Conservation (phyloP, 2,888 invertebrate species). For the Synanthedon myopaeformis region DNA sequence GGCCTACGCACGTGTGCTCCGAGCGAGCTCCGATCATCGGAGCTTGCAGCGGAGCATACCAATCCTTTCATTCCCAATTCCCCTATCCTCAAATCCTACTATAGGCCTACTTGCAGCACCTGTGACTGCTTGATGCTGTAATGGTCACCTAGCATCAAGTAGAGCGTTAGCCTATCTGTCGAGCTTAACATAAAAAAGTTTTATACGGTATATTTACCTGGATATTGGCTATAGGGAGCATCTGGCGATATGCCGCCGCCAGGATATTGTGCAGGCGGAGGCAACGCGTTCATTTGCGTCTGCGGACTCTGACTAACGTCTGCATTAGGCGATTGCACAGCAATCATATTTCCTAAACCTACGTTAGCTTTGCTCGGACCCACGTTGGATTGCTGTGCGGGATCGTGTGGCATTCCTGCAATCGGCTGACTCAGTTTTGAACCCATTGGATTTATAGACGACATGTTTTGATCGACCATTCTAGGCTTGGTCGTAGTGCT, state of each 20-base stretch:
- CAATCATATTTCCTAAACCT: slow-evolving; percentile 30
- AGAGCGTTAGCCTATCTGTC: too few relatives aligned
- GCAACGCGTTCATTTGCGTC: slow-evolving; percentile 22
- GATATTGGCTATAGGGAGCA: slow-evolving; percentile 47
- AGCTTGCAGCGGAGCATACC: too few relatives aligned
- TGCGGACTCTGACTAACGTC: slow-evolving; percentile 3
- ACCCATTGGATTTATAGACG: slow-evolving; percentile 21
- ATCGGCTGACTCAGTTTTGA: slow-evolving; percentile 12
- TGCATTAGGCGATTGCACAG: slow-evolving; percentile 4
- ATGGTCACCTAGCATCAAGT: too few relatives aligned
- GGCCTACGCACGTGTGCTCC: too few relatives aligned
- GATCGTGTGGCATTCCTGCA: slow-evolving; percentile 19
- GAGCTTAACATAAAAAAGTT: too few relatives aligned
- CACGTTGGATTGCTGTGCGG: slow-evolving; percentile 9
- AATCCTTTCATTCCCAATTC: too few relatives aligned
- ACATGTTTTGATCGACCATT: slow-evolving; percentile 20
- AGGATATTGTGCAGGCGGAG: slow-evolving; percentile 28
- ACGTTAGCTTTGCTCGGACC: slow-evolving; percentile 17
- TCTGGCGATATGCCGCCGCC: slow-evolving; percentile 38
- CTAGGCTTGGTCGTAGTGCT: slow-evolving; percentile 19
- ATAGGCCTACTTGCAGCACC: too few relatives aligned
- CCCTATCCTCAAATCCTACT: too few relatives aligned
- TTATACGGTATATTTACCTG: slow-evolving; percentile 29
- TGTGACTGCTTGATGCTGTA: too few relatives aligned
- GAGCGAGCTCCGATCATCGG: too few relatives aligned